phyloP scores from a whole-genome alignment of 1,140 invertebrate species.

The Hylaeus anthracinus region DNA sequence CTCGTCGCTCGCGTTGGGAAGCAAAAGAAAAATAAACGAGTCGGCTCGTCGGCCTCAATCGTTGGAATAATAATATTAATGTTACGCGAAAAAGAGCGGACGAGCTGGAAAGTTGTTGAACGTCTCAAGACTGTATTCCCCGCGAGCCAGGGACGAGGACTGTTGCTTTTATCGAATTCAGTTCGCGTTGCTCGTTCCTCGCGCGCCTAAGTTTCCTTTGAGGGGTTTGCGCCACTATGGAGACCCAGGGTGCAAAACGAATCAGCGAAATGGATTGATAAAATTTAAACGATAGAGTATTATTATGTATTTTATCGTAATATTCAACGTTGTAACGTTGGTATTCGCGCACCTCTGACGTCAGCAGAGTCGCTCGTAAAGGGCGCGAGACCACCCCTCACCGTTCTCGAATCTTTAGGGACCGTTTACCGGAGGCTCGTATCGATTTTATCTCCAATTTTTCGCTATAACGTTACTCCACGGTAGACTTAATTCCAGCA shows the following conservation, averaged over 20 bases:
- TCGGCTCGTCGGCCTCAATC: slow-evolving; percentile 47
- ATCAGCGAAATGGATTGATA: too few relatives aligned
- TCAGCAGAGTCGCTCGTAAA: background rate
- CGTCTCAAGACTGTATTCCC: slow-evolving; percentile 4
- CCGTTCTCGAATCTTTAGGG: background rate
- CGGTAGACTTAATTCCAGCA: slow-evolving; percentile 51
- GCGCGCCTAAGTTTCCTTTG: too few relatives aligned
- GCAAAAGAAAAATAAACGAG: slow-evolving; percentile 67
- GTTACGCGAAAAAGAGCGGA: slow-evolving; percentile 39
- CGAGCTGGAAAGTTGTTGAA: slow-evolving; percentile 9
- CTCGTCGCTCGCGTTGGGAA: slow-evolving; percentile 46
- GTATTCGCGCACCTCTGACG: background rate
- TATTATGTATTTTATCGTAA: too few relatives aligned
- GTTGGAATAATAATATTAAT: slow-evolving; percentile 66
- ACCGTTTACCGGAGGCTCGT: slow-evolving; percentile 6
- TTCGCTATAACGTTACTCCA: slow-evolving; percentile 24
- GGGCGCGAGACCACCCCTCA: background rate
- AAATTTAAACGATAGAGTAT: too few relatives aligned
- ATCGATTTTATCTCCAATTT: slow-evolving; percentile 56
- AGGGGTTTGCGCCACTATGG: too few relatives aligned
- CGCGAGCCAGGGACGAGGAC: background rate
- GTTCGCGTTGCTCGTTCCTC: background rate
- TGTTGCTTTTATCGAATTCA: background rate
- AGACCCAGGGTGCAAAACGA: too few relatives aligned
- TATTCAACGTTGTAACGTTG: background rate